phyloP scores from a whole-genome alignment of 2,797 vertebrate genomes.

The Acrossocheilus fasciatus region DNA sequence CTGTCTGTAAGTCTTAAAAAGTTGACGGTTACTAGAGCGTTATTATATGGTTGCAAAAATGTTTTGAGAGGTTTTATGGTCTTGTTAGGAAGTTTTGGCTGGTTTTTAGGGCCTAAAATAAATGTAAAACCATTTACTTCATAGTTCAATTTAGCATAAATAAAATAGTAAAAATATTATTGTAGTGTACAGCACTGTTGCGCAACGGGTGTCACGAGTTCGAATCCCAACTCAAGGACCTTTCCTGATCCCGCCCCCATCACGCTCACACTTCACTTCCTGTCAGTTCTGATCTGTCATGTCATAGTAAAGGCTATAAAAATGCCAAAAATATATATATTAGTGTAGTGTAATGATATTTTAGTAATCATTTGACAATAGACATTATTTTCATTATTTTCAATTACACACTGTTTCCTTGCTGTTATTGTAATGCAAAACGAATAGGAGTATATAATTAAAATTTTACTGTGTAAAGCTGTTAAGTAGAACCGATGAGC shows the following conservation, averaged over 20 bases:
- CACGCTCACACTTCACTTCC: background rate
- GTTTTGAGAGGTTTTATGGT: background rate
- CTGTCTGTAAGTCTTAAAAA: conserved; percentile 81
- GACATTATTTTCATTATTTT: background rate
- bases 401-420: background rate
- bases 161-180: background rate
- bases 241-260: background rate
- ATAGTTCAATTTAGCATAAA: background rate
- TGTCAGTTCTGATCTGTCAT: background rate
- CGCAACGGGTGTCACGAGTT: background rate
- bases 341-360: background rate
- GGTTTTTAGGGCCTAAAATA: background rate
- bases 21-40: background rate
- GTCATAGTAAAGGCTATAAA: background rate
- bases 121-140: background rate
- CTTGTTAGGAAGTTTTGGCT: background rate
- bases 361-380: background rate
- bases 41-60: no score
- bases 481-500: background rate
- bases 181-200: no score
- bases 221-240: background rate
- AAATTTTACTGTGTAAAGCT: background rate
- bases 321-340: no score
- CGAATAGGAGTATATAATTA: background rate
- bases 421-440: background rate